Evolutionary conservation across 2,888 invertebrate genomes (phyloP).

Genomic region (Aradus depressus): DNA sequence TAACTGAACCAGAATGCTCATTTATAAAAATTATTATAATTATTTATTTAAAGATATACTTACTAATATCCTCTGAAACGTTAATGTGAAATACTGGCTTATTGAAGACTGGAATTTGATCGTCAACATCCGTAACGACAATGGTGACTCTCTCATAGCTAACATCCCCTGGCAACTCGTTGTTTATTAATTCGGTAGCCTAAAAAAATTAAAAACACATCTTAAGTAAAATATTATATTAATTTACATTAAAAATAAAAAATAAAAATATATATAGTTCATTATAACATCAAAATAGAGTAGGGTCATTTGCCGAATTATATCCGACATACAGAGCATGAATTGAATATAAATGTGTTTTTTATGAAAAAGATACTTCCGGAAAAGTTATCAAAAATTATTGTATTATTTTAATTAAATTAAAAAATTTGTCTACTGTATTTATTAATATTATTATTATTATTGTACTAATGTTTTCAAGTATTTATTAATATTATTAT

Average conservation of each 20-base stretch:
- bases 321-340: no score
- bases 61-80: constrained; percentile 64
- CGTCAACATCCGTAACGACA: constrained; percentile 67
- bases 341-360: not conserved
- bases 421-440: not conserved
- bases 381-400: no score
- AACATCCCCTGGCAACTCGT: constrained; percentile 55
- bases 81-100: constrained; percentile 52
- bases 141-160: constrained; percentile 59
- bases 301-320: no score
- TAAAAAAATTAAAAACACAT: constrained; percentile 36
- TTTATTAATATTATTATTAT: not conserved
- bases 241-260: not conserved
- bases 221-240: constrained; percentile 6
- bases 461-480: not conserved
- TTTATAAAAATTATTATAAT: not conserved
- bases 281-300: not conserved
- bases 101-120: constrained; percentile 62
- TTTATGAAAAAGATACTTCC: no score
- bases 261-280: not conserved
- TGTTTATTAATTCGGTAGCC: constrained; percentile 63
- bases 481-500: not conserved
- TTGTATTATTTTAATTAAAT: no score
- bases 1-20: no score
- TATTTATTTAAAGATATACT: constrained; percentile 27